phyloP scores from a whole-genome alignment of 2,888 invertebrate genomes.

The Zaprionus obscuricornis region DNA sequence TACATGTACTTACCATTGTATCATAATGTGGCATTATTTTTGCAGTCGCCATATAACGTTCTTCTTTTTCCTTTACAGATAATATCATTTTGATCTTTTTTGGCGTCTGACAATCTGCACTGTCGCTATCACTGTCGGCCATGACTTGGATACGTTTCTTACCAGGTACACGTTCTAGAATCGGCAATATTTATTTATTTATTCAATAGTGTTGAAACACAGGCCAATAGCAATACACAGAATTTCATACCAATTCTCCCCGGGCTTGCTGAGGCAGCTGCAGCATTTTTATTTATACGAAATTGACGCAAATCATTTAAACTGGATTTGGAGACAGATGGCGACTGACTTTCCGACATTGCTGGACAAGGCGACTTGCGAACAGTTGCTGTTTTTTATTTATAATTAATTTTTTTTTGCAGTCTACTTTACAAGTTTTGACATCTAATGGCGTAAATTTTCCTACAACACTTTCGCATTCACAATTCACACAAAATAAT shows the following conservation, averaged over 20 bases:
- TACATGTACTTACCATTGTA: slow-evolving; percentile 81
- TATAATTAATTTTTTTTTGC: slow-evolving; percentile 28
- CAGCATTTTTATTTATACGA: slow-evolving; percentile 79
- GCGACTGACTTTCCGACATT: slow-evolving; percentile 73
- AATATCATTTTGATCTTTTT: slow-evolving; percentile 79
- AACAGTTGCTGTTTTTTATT: slow-evolving; percentile 41
- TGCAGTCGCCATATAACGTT: slow-evolving; percentile 80
- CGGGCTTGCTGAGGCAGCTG: slow-evolving; percentile 41
- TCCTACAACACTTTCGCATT: slow-evolving; percentile 37
- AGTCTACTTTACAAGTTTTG: slow-evolving; percentile 25
- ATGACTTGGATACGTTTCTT: slow-evolving; percentile 82
- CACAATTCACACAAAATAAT: slow-evolving; percentile 41
- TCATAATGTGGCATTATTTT: slow-evolving; percentile 81
- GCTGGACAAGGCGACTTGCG: slow-evolving; percentile 28
- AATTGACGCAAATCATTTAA: slow-evolving; percentile 80
- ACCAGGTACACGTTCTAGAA: slow-evolving; percentile 81
- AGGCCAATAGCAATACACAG: slow-evolving; percentile 24
- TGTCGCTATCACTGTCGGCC: slow-evolving; percentile 82
- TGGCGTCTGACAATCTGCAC: slow-evolving; percentile 65
- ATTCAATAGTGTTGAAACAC: background rate
- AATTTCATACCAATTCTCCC: slow-evolving; percentile 63
- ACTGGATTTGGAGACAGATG: slow-evolving; percentile 68
- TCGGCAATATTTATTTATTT: background rate
- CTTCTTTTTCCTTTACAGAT: slow-evolving; percentile 81
- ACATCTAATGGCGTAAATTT: slow-evolving; percentile 33